Evolutionary conservation across 2,888 invertebrate genomes (phyloP), one percentile per base, ranked within the genome.

Genomic region (Dasypolia templi): DNA sequence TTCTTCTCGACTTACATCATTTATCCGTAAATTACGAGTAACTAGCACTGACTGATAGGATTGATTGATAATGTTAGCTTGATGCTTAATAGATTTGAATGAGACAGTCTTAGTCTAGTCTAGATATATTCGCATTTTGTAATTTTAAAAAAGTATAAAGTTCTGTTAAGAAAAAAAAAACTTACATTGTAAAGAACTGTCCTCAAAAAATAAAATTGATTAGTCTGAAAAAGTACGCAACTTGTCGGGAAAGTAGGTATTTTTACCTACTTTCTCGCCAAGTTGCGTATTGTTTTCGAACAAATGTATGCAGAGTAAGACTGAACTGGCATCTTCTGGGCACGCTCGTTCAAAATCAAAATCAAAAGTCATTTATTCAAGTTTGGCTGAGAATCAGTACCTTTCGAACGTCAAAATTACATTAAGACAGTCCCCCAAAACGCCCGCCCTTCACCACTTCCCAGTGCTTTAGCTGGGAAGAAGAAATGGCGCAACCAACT

Each of bases 1-100:
- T 35, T 77, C 56, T 82, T 82, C 56, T 32, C n/a, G 74, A 77
- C 74, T 62, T 32, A 35, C 22, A 35, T 69, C 58, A 46, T 64
- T 70, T 59, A 22, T 53, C 11, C 44, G 55, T 56, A 76, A 72
- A 72, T 82, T 65, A n/a, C n/a, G n/a, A n/a, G n/a, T n/a, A 55
- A 82, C 49, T 68, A 51, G 19, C n/a, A 46, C 19, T 29, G 55
- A 61, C 35, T 62, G 81, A 55, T 68, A 35, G 22, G n/a, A 72
- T 11, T 32, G 53, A 58, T 61, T 55, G 55, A 62, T n/a, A 44
- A 7, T 73, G 7, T 53, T 14, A 53, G 26, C 2, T 22, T 55
- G 19, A 55, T 56, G 29, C 26, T 35, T 26, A 63, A 72, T 59
- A 42, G 58, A 32, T 63, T 29, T 29, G 17, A 14, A 17, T 26